Percentiles rank a stretch among this genome's conserved stretches.
Conservation (phyloP, 2,888 invertebrate genomes). For the Altica lythri region DNA sequence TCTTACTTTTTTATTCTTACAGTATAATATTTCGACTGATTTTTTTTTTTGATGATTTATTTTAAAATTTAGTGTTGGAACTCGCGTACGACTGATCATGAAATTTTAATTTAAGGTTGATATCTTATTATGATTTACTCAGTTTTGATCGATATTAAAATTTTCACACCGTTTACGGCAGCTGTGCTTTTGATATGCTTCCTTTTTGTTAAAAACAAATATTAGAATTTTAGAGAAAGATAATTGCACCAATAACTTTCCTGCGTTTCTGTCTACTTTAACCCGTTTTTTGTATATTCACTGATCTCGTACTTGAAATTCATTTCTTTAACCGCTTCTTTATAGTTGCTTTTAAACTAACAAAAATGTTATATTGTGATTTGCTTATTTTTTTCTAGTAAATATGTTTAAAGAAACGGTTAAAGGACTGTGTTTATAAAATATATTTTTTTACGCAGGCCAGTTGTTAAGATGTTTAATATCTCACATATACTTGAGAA, state of each 20-base stretch:
- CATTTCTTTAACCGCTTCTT: background rate
- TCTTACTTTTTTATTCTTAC: no score
- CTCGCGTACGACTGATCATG: no score
- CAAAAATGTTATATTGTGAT: background rate
- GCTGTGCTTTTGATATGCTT: conserved; percentile 10
- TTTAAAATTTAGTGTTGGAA: no score
- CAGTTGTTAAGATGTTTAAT: no score
- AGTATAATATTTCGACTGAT: no score
- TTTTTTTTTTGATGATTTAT: no score
- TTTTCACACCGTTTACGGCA: conserved; percentile 4
- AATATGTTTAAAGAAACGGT: background rate
- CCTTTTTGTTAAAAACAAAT: background rate
- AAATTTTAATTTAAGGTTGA: no score
- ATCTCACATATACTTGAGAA: no score
- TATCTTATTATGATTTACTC: no score
- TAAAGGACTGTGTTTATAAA: background rate
- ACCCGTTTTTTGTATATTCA: conserved; percentile 6
- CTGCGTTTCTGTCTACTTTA: conserved; percentile 11
- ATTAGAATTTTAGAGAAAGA: no score
- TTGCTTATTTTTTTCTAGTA: background rate
- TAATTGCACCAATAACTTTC: conserved; percentile 9
- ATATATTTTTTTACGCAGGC: no score
- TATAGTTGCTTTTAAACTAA: background rate
- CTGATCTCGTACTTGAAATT: background rate
- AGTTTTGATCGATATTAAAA: conserved; percentile 5